Percentiles rank a stretch among this genome's conserved stretches.
Conservation (phyloP, 2,113 vertebrate species). For the Centropus unirufus region DNA sequence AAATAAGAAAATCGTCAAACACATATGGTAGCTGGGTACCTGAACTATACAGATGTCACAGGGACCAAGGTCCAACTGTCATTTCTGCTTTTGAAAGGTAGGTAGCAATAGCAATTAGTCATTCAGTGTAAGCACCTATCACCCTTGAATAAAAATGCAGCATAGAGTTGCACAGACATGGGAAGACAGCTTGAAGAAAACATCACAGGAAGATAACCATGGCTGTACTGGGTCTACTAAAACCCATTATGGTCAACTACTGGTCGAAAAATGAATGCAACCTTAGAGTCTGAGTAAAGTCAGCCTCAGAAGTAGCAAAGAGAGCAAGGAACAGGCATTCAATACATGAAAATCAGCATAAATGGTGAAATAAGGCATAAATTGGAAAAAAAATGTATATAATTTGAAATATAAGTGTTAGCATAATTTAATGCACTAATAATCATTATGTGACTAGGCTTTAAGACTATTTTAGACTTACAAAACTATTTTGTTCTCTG, state of each 20-base stretch:
- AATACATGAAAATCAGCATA: not conserved
- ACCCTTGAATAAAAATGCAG: not conserved
- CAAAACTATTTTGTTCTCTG: not conserved
- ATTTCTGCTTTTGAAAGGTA: not conserved
- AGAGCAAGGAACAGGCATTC: not conserved
- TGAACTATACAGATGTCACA: not conserved
- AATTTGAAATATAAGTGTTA: not conserved
- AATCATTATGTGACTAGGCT: not conserved
- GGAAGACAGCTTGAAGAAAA: not conserved
- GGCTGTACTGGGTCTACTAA: not conserved
- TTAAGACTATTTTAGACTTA: not conserved
- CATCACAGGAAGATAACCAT: not conserved
- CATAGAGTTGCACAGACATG: not conserved
- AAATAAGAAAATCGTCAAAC: not conserved
- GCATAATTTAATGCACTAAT: not conserved
- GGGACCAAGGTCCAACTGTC: not conserved
- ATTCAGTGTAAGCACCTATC: not conserved
- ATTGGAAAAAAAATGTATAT: not conserved
- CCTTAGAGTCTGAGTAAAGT: accelerated
- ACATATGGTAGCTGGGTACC: not conserved
- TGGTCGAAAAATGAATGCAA: not conserved
- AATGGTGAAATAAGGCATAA: not conserved
- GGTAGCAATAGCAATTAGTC: not conserved
- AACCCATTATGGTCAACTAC: not conserved
- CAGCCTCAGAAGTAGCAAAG: not conserved